Evolutionary conservation across 2,888 invertebrate genomes (phyloP), one percentile per base, ranked within the genome.

Genomic region (Parochlus steinenii): DNA sequence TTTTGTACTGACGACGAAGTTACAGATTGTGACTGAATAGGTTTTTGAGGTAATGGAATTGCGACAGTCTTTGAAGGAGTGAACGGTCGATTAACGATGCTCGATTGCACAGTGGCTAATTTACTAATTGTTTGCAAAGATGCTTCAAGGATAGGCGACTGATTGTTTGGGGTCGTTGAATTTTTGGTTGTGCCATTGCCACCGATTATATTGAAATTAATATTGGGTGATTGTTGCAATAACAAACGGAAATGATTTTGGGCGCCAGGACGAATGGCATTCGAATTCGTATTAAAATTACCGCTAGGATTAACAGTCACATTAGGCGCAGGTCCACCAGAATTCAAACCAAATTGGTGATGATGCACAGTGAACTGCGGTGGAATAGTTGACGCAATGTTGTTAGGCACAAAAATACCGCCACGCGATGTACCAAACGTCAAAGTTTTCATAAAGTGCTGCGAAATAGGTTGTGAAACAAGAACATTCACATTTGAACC

Each of bases 241-340:
- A 40, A 34, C 10, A 35, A 16, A n/a, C 40, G 35, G 23, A 40
- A 40, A 19, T 37, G 28, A 17, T 41, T 33, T 3, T 27, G 20
- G 8, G 22, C 28, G 5, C 31, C 35, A 10, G 41, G 39, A 18
- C 41, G 34, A 7, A 39, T 17, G 19, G 39, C 39, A 37, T 41
- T 44, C n/a, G 46, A 43, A 32, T 46, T 44, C 17, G 46, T 43
- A 34, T 46, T 47, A 31, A 48, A 49, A 39, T 45, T 47, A 19
- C 65, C 65, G 56, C 62, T 63, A 48, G 72, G 70, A 62, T 71
- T 71, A 47, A 72, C 72, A 50, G 71, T 72, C 41, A 72, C 72
- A 62, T 72, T 72, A 51, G 72, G 71, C 52, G 72, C 72, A 53
- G 71, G 71, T 53, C 70, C 71, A 43, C 40, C 40, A 20, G 40